A percentile compares a stretch with the other conserved stretches of the same genome.
Conservation (phyloP, 2,888 invertebrate species). For the Stenotaenia linearis region DNA sequence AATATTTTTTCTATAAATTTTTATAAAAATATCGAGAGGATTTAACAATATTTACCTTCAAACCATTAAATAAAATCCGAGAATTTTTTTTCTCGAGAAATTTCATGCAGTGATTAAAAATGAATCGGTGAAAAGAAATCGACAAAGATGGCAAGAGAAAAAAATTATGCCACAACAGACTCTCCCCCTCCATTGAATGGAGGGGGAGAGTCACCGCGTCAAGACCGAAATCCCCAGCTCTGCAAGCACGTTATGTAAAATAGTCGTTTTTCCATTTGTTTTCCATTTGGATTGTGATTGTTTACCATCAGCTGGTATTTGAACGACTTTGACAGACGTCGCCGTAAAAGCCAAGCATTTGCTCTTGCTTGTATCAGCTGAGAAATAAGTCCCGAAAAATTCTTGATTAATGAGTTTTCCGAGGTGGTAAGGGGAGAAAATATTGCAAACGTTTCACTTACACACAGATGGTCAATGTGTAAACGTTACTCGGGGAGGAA, state of each 20-base stretch:
- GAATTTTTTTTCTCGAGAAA: too few relatives aligned
- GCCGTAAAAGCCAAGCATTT: background rate
- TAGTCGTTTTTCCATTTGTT: background rate
- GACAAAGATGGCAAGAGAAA: too few relatives aligned
- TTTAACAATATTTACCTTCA: too few relatives aligned
- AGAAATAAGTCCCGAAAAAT: background rate
- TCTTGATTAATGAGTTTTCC: background rate
- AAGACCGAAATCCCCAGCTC: too few relatives aligned
- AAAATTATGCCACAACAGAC: too few relatives aligned
- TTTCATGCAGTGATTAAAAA: too few relatives aligned
- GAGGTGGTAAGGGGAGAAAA: background rate
- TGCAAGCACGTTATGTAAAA: background rate
- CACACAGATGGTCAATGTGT: conserved; percentile 19
- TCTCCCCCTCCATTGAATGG: too few relatives aligned
- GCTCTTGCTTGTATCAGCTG: background rate
- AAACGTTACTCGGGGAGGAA: background rate
- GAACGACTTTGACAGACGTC: background rate
- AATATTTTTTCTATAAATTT: too few relatives aligned
- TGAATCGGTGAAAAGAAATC: too few relatives aligned
- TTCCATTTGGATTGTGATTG: background rate
- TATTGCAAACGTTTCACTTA: conserved; percentile 9
- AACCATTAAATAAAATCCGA: too few relatives aligned
- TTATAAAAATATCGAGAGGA: too few relatives aligned
- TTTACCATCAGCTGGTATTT: background rate
- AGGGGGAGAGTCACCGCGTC: too few relatives aligned